Evolutionary conservation across 2,888 invertebrate genomes (phyloP).

Genomic region (Neocrepidodera transversa): DNA sequence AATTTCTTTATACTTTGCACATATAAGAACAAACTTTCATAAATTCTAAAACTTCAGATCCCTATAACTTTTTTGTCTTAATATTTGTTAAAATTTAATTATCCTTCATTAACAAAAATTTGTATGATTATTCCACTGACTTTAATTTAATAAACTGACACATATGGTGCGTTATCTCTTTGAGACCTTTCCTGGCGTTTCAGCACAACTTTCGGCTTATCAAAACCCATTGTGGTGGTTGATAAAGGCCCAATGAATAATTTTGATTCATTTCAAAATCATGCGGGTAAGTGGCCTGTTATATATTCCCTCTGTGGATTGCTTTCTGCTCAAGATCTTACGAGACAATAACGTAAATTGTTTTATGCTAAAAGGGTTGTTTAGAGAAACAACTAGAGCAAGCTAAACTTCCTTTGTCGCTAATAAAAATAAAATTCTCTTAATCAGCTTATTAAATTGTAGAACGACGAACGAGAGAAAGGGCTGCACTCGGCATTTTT

Average conservation of each 20-base stretch:
- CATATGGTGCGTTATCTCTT: conserved; percentile 12
- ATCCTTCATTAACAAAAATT: no score
- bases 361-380: background rate
- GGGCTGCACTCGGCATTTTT: conserved; percentile 9
- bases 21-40: no score
- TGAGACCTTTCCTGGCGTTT: conserved; percentile 9
- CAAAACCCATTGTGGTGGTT: conserved; percentile 20
- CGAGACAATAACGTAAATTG: conserved; percentile 2
- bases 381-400: background rate
- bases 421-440: no score
- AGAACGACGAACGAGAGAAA: background rate
- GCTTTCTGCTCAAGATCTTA: background rate
- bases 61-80: no score
- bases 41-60: no score
- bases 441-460: no score
- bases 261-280: conserved; percentile 21
- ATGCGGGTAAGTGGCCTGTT: conserved; percentile 17
- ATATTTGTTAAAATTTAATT: no score
- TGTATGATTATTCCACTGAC: conserved; percentile 10
- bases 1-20: no score
- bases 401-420: no score
- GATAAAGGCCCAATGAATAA: conserved; percentile 21
- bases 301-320: background rate
- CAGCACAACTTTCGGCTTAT: conserved; percentile 20
- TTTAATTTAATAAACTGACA: no score